phyloP scores from a whole-genome alignment of 2,797 vertebrate genomes.

The Yasuhikotakia modesta region DNA sequence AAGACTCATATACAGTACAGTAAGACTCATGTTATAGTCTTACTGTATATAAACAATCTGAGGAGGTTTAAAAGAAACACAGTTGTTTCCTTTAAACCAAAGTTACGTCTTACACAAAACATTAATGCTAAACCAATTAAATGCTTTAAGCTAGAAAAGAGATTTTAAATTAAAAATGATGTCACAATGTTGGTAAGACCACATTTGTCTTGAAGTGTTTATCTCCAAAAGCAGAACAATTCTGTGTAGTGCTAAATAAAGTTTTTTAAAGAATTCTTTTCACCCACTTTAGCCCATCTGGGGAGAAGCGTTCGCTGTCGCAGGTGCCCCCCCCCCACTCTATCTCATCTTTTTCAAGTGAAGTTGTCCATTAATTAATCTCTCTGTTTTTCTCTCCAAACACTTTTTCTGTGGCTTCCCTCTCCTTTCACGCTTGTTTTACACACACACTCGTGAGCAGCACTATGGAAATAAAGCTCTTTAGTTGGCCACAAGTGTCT shows the following conservation, averaged over 20 bases:
- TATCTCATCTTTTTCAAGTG: slow-evolving; percentile 49
- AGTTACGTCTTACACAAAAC: too few species aligned
- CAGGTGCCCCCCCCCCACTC: neutral
- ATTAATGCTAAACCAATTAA: too few species aligned
- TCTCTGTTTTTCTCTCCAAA: slow-evolving; percentile 65
- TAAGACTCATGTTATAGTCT: too few species aligned
- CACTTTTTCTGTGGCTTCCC: slow-evolving; percentile 51
- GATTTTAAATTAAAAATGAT: neutral
- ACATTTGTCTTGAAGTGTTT: neutral
- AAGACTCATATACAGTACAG: too few species aligned
- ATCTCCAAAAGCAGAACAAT: neutral
- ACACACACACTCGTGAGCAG: slow-evolving; percentile 59
- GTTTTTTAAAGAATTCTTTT: slow-evolving; percentile 9
- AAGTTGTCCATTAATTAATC: slow-evolving; percentile 67
- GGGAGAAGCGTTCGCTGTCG: slow-evolving; percentile 1
- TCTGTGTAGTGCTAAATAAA: neutral
- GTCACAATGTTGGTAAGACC: neutral
- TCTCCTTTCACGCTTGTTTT: slow-evolving; percentile 57
- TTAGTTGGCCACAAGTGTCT: slow-evolving; percentile 63
- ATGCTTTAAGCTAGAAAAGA: neutral
- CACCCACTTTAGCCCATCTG: slow-evolving; percentile 11
- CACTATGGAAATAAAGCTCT: slow-evolving; percentile 62
- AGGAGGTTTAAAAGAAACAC: too few species aligned
- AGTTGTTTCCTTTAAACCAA: too few species aligned
- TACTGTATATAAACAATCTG: too few species aligned